Evolutionary conservation across 2,113 vertebrate species (phyloP), one percentile per base, ranked within the genome.

Genomic region (Motacilla tschutschensis): DNA sequence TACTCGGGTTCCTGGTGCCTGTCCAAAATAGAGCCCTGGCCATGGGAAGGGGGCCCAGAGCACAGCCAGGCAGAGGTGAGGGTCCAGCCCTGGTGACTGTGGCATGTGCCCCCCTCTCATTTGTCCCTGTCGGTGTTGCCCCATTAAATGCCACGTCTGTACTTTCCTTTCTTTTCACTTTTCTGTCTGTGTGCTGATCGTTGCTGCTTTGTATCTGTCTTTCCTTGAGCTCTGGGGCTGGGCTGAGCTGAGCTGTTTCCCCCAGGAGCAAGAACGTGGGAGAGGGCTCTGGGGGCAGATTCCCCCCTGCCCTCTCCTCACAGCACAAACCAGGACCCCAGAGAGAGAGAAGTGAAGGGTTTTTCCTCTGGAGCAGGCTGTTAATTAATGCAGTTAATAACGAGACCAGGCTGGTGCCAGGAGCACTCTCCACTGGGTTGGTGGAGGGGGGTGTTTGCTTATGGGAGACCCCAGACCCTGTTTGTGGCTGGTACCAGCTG

Each of bases 91-190:
- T 7, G 3, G 77, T 2, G 22, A 46, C 85, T 57, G 64, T 16
- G 5, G 43, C 5, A 28, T 89, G 79, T 81, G 59, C 40, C 46
- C 48, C 81, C 17, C 78, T 54, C 48, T 38, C 95, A 64, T 95
- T 58, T 89, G 96, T 97, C 88, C 82, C 47, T 0, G 54, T 96
- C 35, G 0, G 17, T 89, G 95, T 96, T 92, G 28, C 78, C 74
- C 87, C 72, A 96, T 96, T 95, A 95, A 97, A 90, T 72, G 40
- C 46, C 33, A 58, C 79, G 91, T 93, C 93, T 93, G 93, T 91
- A 70, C 73, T 91, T 94, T 79, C 84, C 78, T 94, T 93, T 91
- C 71, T 93, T 89, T 83, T 53, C 76, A 48, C 54, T 91, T 89
- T 75, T 62, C 79, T 38, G 92, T 91, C 55, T 1, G 4, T 67